Conservation (phyloP, 2,113 vertebrate genomes). For the Paraplagusia blochii region DNA sequence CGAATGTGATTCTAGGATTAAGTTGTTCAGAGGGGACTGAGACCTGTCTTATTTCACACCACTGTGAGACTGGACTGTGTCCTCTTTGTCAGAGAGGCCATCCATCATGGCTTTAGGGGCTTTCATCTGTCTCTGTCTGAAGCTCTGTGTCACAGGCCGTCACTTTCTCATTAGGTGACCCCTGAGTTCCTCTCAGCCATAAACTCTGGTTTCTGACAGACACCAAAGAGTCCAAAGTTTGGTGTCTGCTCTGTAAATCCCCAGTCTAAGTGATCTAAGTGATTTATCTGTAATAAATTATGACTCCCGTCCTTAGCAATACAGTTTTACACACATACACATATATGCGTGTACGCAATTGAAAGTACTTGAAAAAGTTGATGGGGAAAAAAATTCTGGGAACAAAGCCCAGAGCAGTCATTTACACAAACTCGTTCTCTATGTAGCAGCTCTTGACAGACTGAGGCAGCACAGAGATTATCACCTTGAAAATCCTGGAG, state of each 20-base stretch:
- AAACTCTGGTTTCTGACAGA: conserved; percentile 17
- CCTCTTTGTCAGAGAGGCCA: conserved; percentile 30
- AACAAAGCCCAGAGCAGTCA: no score
- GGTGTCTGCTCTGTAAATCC: not conserved
- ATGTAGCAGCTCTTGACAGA: no score
- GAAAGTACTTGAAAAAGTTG: no score
- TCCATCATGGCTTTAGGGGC: conserved; percentile 35
- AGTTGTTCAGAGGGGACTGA: conserved; percentile 30
- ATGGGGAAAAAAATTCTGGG: no score
- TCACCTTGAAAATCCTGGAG: no score
- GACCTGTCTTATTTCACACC: conserved; percentile 47
- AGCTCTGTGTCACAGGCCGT: conserved; percentile 11
- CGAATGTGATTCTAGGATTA: conserved; percentile 34
- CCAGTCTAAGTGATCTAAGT: not conserved
- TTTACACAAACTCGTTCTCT: no score
- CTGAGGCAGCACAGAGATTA: no score
- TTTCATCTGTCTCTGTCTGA: conserved; percentile 26
- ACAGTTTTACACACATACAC: no score
- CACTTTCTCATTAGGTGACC: conserved; percentile 24
- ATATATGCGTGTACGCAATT: no score
- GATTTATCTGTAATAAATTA: no score
- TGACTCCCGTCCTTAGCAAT: no score
- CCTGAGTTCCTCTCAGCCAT: conserved; percentile 4
- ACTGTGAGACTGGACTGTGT: conserved; percentile 22
- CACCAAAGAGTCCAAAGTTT: not conserved